Conservation (phyloP, 2,113 vertebrate genomes). For the Passer domesticus region DNA sequence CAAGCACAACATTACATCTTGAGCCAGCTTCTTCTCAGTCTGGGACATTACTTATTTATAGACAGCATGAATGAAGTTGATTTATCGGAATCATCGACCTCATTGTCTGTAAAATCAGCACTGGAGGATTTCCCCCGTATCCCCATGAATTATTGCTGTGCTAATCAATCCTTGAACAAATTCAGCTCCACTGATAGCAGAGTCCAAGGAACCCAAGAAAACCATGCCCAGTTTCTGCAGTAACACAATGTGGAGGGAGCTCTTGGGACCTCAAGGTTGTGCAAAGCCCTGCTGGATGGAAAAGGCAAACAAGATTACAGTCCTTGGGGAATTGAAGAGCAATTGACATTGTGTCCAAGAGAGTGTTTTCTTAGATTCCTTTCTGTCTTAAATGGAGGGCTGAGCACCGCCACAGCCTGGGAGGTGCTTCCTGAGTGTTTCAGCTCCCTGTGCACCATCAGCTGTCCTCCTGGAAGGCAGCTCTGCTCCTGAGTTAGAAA, state of each 20-base stretch:
- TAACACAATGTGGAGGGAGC: background rate
- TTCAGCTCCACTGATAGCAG: background rate
- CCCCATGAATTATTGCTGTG: background rate
- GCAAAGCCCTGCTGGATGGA: background rate
- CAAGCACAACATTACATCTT: background rate
- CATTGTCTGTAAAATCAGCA: constrained; percentile 27
- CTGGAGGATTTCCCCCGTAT: constrained; percentile 2
- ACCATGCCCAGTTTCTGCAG: background rate
- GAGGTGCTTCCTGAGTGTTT: background rate
- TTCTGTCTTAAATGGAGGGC: background rate
- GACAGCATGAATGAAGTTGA: constrained; percentile 28
- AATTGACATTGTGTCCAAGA: background rate
- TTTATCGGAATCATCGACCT: constrained; percentile 6
- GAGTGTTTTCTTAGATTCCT: background rate
- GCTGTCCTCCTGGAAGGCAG: background rate
- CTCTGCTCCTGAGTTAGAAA: background rate
- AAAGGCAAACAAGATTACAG: background rate
- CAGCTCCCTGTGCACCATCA: background rate
- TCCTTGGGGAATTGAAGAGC: background rate
- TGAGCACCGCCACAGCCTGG: background rate
- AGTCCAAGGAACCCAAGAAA: background rate
- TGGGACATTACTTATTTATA: constrained; percentile 39
- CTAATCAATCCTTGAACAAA: constrained; percentile 21
- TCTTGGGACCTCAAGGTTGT: background rate
- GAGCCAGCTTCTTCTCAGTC: constrained; percentile 23